phyloP scores from a whole-genome alignment of 2,113 vertebrate genomes.

The Ciconia boyciana region DNA sequence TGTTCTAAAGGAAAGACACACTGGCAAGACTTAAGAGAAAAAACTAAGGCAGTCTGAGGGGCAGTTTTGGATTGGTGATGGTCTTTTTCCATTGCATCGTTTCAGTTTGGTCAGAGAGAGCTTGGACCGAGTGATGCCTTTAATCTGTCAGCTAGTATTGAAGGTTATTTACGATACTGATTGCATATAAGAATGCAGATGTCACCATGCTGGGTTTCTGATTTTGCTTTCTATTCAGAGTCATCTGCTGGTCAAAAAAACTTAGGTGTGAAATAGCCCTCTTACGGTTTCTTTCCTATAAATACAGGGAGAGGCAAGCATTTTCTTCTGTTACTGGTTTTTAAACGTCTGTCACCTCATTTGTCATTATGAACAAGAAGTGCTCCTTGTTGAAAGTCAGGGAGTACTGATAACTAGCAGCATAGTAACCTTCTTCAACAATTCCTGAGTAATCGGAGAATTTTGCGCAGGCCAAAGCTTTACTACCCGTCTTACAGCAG shows the following conservation, averaged over 20 bases:
- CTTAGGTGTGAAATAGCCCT: not conserved
- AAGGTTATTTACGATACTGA: not conserved
- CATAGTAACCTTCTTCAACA: not conserved
- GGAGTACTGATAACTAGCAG: not conserved
- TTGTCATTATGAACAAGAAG: not conserved
- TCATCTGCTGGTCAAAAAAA: not conserved
- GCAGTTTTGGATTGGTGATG: not conserved
- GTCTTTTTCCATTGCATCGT: not conserved
- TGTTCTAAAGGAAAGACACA: not conserved
- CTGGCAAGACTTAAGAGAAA: not conserved
- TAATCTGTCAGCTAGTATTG: not conserved
- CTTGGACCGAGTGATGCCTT: not conserved
- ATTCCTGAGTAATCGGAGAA: not conserved
- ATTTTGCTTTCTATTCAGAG: not conserved
- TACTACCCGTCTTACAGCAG: too few species aligned
- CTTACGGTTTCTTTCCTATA: not conserved
- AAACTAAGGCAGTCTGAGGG: not conserved
- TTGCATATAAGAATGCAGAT: not conserved
- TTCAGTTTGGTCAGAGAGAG: not conserved
- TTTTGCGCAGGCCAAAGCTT: not conserved
- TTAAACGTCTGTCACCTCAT: not conserved
- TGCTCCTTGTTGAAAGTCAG: not conserved
- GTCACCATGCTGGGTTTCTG: not conserved
- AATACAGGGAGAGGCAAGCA: not conserved
- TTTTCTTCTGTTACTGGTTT: not conserved